These are phyloP conservation scores for Calonectris borealis DNA, from an alignment of 2,113 vertebrate species.

Conservation along the genomic window DNA sequence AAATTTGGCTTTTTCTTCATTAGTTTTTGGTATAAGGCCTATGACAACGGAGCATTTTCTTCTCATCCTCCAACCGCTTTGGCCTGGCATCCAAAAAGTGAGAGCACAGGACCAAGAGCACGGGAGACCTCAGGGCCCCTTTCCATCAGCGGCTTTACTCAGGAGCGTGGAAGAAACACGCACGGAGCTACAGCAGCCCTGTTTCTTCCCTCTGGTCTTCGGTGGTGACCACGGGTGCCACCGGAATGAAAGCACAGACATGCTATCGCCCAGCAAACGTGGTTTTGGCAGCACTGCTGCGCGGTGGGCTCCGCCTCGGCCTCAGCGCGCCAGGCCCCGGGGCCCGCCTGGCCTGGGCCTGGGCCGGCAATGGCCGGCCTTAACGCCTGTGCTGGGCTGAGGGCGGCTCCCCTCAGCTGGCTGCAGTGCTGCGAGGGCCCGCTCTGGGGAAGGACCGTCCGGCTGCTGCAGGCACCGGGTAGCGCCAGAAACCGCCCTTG, in stretches of 20 bases:
- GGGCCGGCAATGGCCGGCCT: fast-evolving
- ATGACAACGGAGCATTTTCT: not conserved
- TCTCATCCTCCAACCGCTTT: not conserved
- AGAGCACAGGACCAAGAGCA: fast-evolving
- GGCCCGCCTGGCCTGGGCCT: fast-evolving
- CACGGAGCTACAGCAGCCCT: too few species aligned
- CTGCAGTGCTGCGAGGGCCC: not conserved
- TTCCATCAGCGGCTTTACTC: fast-evolving
- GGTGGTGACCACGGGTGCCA: fast-evolving
- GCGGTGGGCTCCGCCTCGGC: too few species aligned
- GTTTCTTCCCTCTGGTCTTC: not conserved
- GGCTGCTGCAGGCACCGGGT: fast-evolving
- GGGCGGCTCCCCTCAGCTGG: not conserved
- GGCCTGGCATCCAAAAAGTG: too few species aligned
- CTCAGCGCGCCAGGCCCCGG: too few species aligned
- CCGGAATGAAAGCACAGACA: fast-evolving
- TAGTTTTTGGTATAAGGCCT: not conserved
- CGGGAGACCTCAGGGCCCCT: fast-evolving
- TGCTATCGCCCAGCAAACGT: fast-evolving
- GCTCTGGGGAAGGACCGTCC: fast-evolving
- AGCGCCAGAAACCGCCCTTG: too few species aligned
- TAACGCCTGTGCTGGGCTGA: fast-evolving
- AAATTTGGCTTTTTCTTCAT: not conserved
- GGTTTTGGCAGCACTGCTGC: not conserved
- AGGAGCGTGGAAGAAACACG: fast-evolving